Evolutionary conservation across 2,888 invertebrate species (phyloP), one percentile per base, ranked within the genome.

Genomic region (Lysandra bellargus): DNA sequence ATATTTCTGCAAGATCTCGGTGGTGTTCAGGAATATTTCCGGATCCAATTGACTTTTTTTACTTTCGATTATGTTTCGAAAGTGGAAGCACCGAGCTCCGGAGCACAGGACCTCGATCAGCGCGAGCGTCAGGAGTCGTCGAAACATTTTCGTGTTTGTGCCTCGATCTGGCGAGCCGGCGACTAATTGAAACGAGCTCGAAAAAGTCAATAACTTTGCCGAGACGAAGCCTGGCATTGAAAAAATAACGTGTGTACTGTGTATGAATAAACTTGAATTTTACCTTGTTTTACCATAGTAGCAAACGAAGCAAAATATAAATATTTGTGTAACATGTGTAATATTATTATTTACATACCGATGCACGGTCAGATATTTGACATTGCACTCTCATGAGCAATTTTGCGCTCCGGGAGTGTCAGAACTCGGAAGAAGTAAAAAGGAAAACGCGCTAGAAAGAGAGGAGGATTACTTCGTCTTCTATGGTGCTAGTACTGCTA

Each of bases 1-100:
- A 80, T 90, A 89, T 81, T 89, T 92, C 61, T 84, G 81, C 78
- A 93, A 87, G n/a, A 93, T 83, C 79, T 92, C 89, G 53, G 86
- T 78, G 5, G 92, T 90, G 83, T 92, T 86, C 78, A 91, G 86
- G 83, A 88, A 88, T 37, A 88, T 87, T 61, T 89, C 90, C 0
- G 89, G 88, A 78, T 87, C 83, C 1, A 79, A 82, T 79, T 88
- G 86, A 83, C 83, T 86, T 7, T 74, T 79, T 30, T 79, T 64
- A 78, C 78, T 79, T 37, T 60, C 77, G 72, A 76, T 12, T 33
- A 76, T 14, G 12, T 79, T 73, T 69, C 73, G 33, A 73, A 44
- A 9, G n/a, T 80, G 49, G 1, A 44, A 53, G 44, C 57, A 76
- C 53, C 33, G 74, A 23, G n/a, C 74, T 14, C 69, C 33, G 44